phyloP scores from a whole-genome alignment of 2,113 vertebrate species.

The Sylvia atricapilla region DNA sequence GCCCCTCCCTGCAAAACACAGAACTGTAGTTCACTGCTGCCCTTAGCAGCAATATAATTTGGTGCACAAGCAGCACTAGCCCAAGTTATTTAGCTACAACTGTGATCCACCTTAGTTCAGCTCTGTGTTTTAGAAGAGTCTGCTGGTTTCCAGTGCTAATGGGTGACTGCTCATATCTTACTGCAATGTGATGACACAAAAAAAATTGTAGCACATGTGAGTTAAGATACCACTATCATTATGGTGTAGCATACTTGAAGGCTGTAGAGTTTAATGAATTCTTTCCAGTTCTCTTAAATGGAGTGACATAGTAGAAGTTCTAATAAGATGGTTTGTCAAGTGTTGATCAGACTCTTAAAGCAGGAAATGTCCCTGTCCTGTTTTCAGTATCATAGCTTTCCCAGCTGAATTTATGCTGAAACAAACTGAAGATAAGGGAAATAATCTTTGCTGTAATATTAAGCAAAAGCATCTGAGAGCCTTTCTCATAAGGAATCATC shows the following conservation, averaged over 20 bases:
- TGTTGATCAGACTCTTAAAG: not conserved
- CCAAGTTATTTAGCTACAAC: not conserved
- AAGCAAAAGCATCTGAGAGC: not conserved
- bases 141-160: not conserved
- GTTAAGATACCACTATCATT: not conserved
- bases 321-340: not conserved
- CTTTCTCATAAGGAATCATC: not conserved
- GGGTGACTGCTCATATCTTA: not conserved
- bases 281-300: not conserved
- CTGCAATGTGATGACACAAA: not conserved
- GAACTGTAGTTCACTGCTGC: not conserved
- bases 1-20: not conserved
- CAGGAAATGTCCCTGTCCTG: not conserved
- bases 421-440: not conserved
- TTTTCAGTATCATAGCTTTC: not conserved
- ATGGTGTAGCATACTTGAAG: not conserved
- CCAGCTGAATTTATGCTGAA: not conserved
- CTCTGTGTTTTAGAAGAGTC: not conserved
- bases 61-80: not conserved
- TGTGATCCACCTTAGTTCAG: not conserved
- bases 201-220: fast-evolving
- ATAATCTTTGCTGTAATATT: not conserved
- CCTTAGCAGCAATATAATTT: not conserved
- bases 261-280: not conserved
- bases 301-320: not conserved